A percentile compares a stretch with the other conserved stretches of the same genome.
Evolutionary conservation across 1,140 invertebrate species (phyloP).

Genomic region (Eumeta japonica): DNA sequence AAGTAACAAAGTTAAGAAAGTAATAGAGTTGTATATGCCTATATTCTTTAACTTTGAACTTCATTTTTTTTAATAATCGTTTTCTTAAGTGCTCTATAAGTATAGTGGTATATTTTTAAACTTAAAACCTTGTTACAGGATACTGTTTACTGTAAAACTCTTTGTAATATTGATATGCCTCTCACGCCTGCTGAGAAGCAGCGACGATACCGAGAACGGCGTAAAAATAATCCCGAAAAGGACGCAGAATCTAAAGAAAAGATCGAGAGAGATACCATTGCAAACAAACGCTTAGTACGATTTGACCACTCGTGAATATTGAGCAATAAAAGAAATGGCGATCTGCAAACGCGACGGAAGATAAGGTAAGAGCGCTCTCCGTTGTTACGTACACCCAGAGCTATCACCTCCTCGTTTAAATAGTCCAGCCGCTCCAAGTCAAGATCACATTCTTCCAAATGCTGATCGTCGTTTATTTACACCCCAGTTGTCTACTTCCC

Average conservation of each 20-base stretch:
- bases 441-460: too few species aligned
- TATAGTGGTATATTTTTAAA: background rate
- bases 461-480: too few species aligned
- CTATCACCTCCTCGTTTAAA: conserved; percentile 1
- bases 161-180: background rate
- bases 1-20: too few species aligned
- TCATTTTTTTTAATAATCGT: background rate
- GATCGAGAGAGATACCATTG: background rate
- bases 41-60: conserved; percentile 1
- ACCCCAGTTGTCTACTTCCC: too few species aligned
- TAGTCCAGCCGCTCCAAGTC: too few species aligned
- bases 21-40: background rate
- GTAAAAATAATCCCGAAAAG: conserved; percentile 6
- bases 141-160: background rate
- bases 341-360: background rate
- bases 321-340: background rate
- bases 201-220: conserved; percentile 2
- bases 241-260: conserved; percentile 5
- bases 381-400: background rate
- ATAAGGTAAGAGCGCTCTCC: background rate
- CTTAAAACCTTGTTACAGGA: background rate
- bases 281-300: conserved; percentile 1
- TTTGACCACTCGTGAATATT: background rate
- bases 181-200: conserved; percentile 3
- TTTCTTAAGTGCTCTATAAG: background rate